Percentiles rank a stretch among this genome's conserved stretches.
Evolutionary conservation across 2,113 vertebrate species (phyloP).

Genomic region (Cranoglanis bouderius): DNA sequence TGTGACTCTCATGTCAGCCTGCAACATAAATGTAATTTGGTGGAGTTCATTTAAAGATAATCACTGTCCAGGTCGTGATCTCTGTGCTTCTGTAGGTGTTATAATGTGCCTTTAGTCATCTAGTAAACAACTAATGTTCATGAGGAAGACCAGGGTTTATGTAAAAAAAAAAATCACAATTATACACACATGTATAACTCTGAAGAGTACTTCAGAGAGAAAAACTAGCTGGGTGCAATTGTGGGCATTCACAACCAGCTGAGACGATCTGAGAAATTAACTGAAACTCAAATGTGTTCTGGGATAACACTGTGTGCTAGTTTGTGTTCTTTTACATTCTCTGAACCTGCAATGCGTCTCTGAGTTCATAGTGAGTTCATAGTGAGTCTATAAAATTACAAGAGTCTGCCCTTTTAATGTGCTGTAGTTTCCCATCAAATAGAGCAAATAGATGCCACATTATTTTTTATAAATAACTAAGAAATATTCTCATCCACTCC

Average conservation of each 20-base stretch:
- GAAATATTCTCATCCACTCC: neutral
- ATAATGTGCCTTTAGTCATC: neutral
- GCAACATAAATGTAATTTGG: slow-evolving; percentile 21
- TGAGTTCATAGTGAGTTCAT: neutral
- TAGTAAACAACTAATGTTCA: neutral
- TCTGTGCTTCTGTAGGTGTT: neutral
- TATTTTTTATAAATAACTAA: neutral
- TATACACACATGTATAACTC: neutral
- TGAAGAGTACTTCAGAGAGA: neutral
- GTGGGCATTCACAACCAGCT: neutral
- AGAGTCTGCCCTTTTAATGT: neutral
- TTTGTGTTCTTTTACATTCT: neutral
- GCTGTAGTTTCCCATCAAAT: neutral
- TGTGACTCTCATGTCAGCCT: slow-evolving; percentile 1
- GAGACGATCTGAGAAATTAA: neutral
- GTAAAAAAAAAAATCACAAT: neutral
- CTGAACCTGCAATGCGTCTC: neutral
- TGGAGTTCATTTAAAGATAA: slow-evolving; percentile 10
- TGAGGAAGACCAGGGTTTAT: neutral
- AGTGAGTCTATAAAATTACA: neutral
- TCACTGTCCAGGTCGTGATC: slow-evolving; percentile 24
- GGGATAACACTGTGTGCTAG: neutral
- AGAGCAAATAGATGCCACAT: neutral
- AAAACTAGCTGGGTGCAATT: neutral
- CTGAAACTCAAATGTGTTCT: neutral